Evolutionary conservation across 2,888 invertebrate genomes (phyloP).

Genomic region (Endotricha flammealis): DNA sequence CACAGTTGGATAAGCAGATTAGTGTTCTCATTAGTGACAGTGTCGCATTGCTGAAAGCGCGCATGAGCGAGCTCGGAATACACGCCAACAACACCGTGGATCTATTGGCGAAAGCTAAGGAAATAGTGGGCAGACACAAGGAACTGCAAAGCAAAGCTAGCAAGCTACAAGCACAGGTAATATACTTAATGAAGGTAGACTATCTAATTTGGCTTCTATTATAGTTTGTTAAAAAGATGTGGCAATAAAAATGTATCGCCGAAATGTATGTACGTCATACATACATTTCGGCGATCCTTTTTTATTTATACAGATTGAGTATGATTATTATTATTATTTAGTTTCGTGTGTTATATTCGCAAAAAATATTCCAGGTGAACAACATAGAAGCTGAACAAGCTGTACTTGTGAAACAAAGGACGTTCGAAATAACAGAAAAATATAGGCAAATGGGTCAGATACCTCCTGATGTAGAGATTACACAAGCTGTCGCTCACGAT

Average conservation of each 20-base stretch:
- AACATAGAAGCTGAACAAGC: slow-evolving; percentile 88
- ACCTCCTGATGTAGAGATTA: slow-evolving; percentile 77
- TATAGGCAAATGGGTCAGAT: slow-evolving; percentile 78
- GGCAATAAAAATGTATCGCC: no score
- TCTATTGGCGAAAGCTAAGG: slow-evolving; percentile 90
- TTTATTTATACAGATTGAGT: no score
- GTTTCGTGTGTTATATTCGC: no score
- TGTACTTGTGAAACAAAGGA: slow-evolving; percentile 82
- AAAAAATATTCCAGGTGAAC: slow-evolving; percentile 62
- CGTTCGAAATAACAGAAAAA: slow-evolving; percentile 87
- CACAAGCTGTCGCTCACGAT: slow-evolving; percentile 85
- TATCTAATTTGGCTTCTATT: no score
- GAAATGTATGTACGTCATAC: no score
- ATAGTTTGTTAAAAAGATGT: no score
- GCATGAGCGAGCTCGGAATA: slow-evolving; percentile 95
- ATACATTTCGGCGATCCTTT: no score
- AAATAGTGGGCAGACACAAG: slow-evolving; percentile 95
- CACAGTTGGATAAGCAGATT: slow-evolving; percentile 96
- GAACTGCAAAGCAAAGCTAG: slow-evolving; percentile 93
- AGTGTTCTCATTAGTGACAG: slow-evolving; percentile 95
- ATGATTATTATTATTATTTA: no score
- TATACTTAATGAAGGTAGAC: no score
- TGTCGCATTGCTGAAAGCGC: slow-evolving; percentile 89
- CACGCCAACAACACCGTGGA: slow-evolving; percentile 92
- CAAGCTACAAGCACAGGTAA: slow-evolving; percentile 90